Conservation (phyloP, 2,888 invertebrate species). For the Pseudococcus longispinus region DNA sequence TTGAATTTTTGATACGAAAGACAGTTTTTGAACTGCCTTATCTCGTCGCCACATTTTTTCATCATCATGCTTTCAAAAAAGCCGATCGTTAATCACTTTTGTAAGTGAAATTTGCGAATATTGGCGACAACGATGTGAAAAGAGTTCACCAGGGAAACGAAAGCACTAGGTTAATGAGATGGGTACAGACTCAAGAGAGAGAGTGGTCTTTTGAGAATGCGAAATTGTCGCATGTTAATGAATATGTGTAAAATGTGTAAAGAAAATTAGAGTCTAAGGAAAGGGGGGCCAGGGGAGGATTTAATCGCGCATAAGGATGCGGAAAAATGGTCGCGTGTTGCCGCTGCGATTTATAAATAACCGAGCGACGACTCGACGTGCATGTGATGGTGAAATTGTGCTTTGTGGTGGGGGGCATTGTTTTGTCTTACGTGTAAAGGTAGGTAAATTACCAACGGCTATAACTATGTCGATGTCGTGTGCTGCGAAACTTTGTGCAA, state of each 20-base stretch:
- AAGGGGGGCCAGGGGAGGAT: not conserved
- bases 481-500: not conserved
- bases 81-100: not conserved
- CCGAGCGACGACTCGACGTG: not conserved
- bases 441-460: not conserved
- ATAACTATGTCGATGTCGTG: not conserved
- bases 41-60: not conserved
- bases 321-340: not conserved
- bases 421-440: not conserved
- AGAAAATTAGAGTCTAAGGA: not conserved
- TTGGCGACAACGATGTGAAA: no score
- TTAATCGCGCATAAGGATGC: not conserved
- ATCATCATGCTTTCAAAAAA: not conserved
- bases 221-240: no score
- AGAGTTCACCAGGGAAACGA: no score
- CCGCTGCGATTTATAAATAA: not conserved
- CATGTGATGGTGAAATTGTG: not conserved
- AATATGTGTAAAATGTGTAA: no score
- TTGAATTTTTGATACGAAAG: not conserved
- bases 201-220: no score
- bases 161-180: no score
- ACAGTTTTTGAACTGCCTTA: not conserved
- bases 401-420: not conserved
- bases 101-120: no score
- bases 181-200: no score